Base-by-base conservation (phyloP, 2,797 vertebrate species). In the Alectoris magna region DNA sequence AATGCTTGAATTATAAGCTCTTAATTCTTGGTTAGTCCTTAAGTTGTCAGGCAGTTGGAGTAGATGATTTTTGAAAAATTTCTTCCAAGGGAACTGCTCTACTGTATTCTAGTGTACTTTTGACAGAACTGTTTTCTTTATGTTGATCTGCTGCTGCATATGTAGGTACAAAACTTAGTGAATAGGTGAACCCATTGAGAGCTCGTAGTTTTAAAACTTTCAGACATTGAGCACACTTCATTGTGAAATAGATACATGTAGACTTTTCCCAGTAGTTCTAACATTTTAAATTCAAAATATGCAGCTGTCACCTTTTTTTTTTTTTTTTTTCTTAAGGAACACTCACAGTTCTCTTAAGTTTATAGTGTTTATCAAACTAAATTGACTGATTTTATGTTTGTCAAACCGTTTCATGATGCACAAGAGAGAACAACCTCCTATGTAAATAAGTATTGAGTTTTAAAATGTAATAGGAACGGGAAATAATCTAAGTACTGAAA, bases 211-310 rank as follows among this genome's bases (percentile, higher is more conserved):
- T 29, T 14, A n/a, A 62, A 92, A 46, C 19, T 46, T 74, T 9
- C 9, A 66, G 34, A 7, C 1, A 0, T 51, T 31, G 59, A 70
- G 41, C 29, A 53, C 0, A 0, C 3, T 67, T 81, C 9, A 29
- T 3, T 31, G 11, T 67, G 21, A 82, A 87, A 53, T 46, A 2
- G 53, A 64, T 43, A 16, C 2, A 2, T 31, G 8, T 2, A 0
- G 0, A 2, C 12, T 55, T 70, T 63, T 74, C 10, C 34, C 36
- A 38, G 17, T 77, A 58, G 9, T 55, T 62, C 67, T 67, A 23
- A 41, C 69, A 73, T 31, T 60, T 49, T 41, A 7, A 36, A 34
- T 24, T 74, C 11, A 34, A 46, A 80, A 72, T 75, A 10, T 7
- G 9, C 23, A 60, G 14, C 26, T 73, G 36, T 41, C 19, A 31